Conservation (phyloP, 2,113 vertebrate genomes). For the Speoplatyrhinus poulsoni region DNA sequence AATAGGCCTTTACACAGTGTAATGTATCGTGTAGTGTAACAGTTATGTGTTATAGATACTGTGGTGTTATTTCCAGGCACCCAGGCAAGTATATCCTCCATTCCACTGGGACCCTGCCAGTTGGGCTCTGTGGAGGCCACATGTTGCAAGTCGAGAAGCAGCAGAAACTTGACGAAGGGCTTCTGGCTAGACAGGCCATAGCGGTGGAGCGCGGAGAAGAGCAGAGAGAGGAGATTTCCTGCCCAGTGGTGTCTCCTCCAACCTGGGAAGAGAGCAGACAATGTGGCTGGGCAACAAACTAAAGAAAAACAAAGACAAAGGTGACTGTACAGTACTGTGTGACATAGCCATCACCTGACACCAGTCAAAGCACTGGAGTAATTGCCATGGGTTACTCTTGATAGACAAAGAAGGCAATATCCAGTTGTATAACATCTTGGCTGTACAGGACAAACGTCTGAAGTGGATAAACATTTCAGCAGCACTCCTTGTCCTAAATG, state of each 20-base stretch:
- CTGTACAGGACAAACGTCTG: slow-evolving; percentile 1
- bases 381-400: not conserved
- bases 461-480: not conserved
- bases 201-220: slow-evolving; percentile 91
- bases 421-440: not conserved
- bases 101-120: slow-evolving; percentile 90
- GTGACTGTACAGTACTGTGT: slow-evolving; percentile 5
- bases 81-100: slow-evolving; percentile 99
- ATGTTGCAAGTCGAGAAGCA: slow-evolving; percentile 93
- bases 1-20: not conserved
- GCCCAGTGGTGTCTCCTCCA: slow-evolving; percentile 97
- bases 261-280: slow-evolving; percentile 95
- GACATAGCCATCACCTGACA: not conserved
- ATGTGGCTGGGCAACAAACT: slow-evolving; percentile 98
- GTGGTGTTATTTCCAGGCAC: slow-evolving; percentile 85
- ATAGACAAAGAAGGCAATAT: not conserved
- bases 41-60: not conserved
- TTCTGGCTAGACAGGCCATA: slow-evolving; percentile 93
- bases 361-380: no score
- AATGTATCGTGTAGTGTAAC: not conserved
- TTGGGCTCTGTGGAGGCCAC: slow-evolving; percentile 79
- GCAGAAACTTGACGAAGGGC: slow-evolving; percentile 98
- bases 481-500: slow-evolving; percentile 3
- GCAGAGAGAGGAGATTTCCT: slow-evolving; percentile 90
- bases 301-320: slow-evolving; percentile 36